Percentiles rank a stretch among this genome's conserved stretches.
Evolutionary conservation across 2,113 vertebrate genomes (phyloP).

Genomic region (Pelodiscus sinensis): DNA sequence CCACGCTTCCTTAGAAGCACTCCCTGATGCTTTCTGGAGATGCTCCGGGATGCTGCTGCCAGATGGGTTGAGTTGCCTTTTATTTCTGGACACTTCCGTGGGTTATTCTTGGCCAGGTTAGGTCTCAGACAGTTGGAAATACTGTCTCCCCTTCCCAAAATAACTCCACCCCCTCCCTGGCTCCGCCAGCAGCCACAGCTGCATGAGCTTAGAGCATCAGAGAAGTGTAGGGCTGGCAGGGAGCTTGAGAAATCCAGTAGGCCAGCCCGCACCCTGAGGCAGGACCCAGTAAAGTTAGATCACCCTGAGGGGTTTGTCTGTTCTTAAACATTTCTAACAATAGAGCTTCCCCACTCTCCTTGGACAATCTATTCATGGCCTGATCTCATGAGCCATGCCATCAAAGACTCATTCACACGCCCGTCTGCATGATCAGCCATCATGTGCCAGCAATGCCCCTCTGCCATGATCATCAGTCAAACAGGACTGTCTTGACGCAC

Average conservation of each 20-base stretch:
- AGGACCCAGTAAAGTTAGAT: background rate
- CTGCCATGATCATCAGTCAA: no score
- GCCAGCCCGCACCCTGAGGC: background rate
- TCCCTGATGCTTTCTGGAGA: background rate
- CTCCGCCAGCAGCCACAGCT: background rate
- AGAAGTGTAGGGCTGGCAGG: background rate
- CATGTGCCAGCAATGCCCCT: no score
- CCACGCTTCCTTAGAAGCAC: background rate
- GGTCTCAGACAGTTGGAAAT: background rate
- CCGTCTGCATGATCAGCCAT: no score
- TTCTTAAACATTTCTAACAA: background rate
- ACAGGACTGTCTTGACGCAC: no score
- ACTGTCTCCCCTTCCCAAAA: background rate
- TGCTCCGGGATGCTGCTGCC: fast-evolving
- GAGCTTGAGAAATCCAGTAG: background rate
- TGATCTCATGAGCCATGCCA: no score
- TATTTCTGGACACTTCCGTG: fast-evolving
- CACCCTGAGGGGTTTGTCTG: background rate
- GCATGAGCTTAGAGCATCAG: background rate
- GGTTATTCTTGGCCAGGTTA: fast-evolving
- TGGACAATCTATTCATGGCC: background rate
- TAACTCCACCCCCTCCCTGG: fast-evolving
- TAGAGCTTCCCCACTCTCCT: background rate
- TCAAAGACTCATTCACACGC: no score
- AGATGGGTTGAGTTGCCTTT: background rate